Percentiles rank a stretch among this genome's conserved stretches.
Evolutionary conservation across 2,888 invertebrate genomes (phyloP).

Genomic region (Dynastes maya): DNA sequence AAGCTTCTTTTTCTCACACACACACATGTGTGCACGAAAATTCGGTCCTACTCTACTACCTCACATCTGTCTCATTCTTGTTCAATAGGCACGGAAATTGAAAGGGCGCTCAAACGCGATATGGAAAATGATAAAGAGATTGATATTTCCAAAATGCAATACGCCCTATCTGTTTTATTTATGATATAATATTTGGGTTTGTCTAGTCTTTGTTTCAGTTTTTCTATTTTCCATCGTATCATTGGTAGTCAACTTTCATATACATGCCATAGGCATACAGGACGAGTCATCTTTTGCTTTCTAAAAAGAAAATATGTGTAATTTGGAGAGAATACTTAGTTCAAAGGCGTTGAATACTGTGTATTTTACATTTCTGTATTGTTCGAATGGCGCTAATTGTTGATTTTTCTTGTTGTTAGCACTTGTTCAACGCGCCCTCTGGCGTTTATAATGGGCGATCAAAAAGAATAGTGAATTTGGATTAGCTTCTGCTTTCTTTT

Average conservation of each 20-base stretch:
- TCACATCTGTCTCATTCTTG: conserved; percentile 49
- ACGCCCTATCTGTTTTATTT: conserved; percentile 44
- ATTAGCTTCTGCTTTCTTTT: no score
- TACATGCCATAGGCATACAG: no score
- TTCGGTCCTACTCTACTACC: conserved; percentile 21
- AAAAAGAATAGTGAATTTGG: no score
- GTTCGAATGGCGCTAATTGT: no score
- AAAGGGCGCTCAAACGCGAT: conserved; percentile 57
- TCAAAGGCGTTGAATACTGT: no score
- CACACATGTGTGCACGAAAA: not conserved
- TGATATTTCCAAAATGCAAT: conserved; percentile 50
- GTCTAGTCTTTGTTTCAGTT: conserved; percentile 28
- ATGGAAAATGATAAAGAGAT: conserved; percentile 59
- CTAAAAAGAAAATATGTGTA: no score
- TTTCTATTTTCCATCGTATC: conserved; percentile 23
- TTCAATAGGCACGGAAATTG: conserved; percentile 56
- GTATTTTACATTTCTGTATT: no score
- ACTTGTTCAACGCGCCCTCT: no score
- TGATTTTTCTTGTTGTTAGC: no score
- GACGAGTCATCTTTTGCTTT: no score
- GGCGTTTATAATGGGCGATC: no score
- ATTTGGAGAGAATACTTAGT: no score
- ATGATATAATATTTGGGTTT: conserved; percentile 39
- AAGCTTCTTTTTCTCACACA: conserved; percentile 3
- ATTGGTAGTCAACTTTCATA: not conserved